Evolutionary conservation across 2,797 vertebrate species (phyloP), one percentile per base, ranked within the genome.

Genomic region (Amblyraja radiata): DNA sequence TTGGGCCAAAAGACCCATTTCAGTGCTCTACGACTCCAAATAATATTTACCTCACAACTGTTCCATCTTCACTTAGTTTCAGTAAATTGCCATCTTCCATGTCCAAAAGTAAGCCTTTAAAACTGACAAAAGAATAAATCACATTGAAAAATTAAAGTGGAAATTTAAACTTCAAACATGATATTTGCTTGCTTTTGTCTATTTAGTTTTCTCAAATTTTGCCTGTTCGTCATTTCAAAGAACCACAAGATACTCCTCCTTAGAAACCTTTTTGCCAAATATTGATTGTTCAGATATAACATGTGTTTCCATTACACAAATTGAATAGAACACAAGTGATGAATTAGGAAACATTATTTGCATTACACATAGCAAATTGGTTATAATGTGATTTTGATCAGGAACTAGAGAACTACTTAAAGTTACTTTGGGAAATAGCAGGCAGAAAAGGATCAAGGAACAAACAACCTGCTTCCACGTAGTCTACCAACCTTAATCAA

Each of bases 21-120:
- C 46, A 46, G 46, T 46, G 46, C 2, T 46, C 46, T 46, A 46
- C 2, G 46, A 46, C 46, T 46, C 46, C 54, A 84, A 84, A 36
- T 39, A 61, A 21, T 54, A 74, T 79, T 94, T 97, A 99, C 98
- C 98, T 97, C 95, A 99, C 95, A 93, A 99, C 97, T 0, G 97
- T 98, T 95, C 98, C 99, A 95, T 99, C 97, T 95, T 97, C 97
- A 74, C 97, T 97, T 94, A 99, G 95, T 95, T 99, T 99, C 94
- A 99, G 95, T 77, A 99, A 97, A 95, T 98, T 98, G 93, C 98
- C 98, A n/a, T 98, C 97, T 95, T 99, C 98, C 71, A 99, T 96
- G 94, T 99, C 99, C 94, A 99, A 96, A 39, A 98, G 97, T 68
- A 99, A 96, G 46, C 98, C 98, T 96, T 99, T 99, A 95, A 97